phyloP scores from a whole-genome alignment of 2,113 vertebrate species.

The Orthonyx spaldingii region DNA sequence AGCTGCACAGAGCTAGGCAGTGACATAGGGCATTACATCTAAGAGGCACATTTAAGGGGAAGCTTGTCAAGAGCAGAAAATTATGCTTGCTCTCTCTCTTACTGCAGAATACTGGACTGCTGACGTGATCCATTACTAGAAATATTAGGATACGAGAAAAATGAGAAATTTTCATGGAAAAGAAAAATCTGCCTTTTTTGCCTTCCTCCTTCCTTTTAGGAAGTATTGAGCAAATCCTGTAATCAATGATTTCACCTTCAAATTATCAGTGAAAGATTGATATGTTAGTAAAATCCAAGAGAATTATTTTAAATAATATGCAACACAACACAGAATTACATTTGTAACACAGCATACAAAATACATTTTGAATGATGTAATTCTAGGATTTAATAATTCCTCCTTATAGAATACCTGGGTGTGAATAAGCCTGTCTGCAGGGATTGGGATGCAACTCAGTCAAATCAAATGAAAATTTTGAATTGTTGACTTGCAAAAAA shows the following conservation, averaged over 20 bases:
- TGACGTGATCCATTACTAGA: not conserved
- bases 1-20: conserved; percentile 38
- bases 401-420: not conserved
- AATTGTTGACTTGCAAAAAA: not conserved
- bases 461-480: not conserved
- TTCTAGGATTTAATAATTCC: not conserved
- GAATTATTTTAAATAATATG: not conserved
- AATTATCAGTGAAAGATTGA: not conserved
- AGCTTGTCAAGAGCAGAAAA: conserved; percentile 58
- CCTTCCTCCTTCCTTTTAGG: not conserved
- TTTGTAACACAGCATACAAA: not conserved
- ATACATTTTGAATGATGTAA: not conserved
- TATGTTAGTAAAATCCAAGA: not conserved
- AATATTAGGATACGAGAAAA: conserved; percentile 15
- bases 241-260: not conserved
- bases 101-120: not conserved
- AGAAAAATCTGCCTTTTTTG: not conserved
- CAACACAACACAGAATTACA: not conserved
- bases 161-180: not conserved
- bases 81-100: conserved; percentile 2
- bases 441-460: not conserved
- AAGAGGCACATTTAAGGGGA: conserved; percentile 50
- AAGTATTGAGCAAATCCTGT: not conserved
- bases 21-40: conserved; percentile 59
- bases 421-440: not conserved